phyloP scores from a whole-genome alignment of 2,113 vertebrate genomes.

The Sclerurus mexicanus region DNA sequence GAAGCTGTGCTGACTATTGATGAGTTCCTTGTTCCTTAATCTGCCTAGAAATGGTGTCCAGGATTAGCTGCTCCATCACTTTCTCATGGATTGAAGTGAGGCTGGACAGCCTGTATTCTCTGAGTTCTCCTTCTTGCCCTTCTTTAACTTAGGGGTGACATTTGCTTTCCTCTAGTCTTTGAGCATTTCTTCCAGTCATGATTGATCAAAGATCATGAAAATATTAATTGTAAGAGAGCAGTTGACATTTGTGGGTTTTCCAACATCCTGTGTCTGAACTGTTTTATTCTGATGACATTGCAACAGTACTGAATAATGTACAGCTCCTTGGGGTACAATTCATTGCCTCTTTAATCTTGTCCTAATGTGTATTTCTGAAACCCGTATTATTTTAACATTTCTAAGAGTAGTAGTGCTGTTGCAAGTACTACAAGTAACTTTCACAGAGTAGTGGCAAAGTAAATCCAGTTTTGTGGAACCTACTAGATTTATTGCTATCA shows the following conservation, averaged over 20 bases:
- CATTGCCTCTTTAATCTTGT: neutral
- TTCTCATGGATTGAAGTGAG: neutral
- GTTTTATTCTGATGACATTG: neutral
- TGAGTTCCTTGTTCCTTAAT: neutral
- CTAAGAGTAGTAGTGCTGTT: neutral
- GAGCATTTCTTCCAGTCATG: neutral
- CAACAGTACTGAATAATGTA: neutral
- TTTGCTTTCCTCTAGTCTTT: neutral
- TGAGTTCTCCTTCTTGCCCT: neutral
- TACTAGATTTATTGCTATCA: neutral
- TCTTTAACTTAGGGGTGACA: neutral
- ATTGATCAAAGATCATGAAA: neutral
- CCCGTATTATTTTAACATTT: neutral
- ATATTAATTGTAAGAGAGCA: neutral
- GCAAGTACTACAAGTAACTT: neutral
- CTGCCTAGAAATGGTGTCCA: neutral
- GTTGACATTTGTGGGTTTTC: neutral
- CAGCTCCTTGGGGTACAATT: neutral
- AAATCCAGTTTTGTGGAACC: neutral
- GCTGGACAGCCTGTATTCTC: neutral
- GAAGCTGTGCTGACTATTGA: neutral
- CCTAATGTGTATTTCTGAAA: neutral
- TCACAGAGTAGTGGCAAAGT: neutral
- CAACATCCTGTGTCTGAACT: neutral
- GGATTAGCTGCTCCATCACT: neutral